Evolutionary conservation across 2,113 vertebrate species (phyloP).

Genomic region (Girardinichthys multiradiatus): DNA sequence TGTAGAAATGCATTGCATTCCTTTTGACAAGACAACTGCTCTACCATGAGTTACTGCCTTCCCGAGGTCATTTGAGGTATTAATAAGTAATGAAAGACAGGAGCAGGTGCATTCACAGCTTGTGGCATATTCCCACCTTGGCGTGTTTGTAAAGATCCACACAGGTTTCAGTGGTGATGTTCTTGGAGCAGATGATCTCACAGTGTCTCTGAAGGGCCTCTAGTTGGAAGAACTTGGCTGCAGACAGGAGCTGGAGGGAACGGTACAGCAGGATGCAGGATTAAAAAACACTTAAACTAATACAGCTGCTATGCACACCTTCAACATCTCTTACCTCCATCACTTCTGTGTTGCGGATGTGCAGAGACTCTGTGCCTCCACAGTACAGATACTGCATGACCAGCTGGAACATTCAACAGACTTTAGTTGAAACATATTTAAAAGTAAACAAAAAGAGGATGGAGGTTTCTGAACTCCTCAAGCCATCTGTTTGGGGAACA

Average conservation of each 20-base stretch:
- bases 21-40: neutral
- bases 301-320: constrained; percentile 12
- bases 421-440: neutral
- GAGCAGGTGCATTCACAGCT: neutral
- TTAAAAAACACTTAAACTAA: constrained; percentile 14
- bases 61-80: neutral
- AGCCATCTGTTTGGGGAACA: no score
- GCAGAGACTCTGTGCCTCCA: constrained; percentile 78
- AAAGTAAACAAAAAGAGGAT: neutral
- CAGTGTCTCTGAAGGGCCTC: constrained; percentile 84
- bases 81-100: neutral
- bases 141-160: constrained; percentile 83
- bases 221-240: constrained; percentile 84
- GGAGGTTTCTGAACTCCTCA: no score
- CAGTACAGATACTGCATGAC: constrained; percentile 85
- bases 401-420: constrained; percentile 69
- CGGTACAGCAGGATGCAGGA: constrained; percentile 23
- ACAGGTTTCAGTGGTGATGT: constrained; percentile 82
- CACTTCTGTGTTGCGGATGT: constrained; percentile 83
- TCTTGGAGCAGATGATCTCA: constrained; percentile 86
- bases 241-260: constrained; percentile 79
- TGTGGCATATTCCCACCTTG: constrained; percentile 65
- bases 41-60: neutral
- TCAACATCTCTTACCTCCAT: constrained; percentile 78
- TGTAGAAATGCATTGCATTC: no score